Evolutionary conservation across 2,888 invertebrate species (phyloP).

Genomic region (Oscheius myriophilus): DNA sequence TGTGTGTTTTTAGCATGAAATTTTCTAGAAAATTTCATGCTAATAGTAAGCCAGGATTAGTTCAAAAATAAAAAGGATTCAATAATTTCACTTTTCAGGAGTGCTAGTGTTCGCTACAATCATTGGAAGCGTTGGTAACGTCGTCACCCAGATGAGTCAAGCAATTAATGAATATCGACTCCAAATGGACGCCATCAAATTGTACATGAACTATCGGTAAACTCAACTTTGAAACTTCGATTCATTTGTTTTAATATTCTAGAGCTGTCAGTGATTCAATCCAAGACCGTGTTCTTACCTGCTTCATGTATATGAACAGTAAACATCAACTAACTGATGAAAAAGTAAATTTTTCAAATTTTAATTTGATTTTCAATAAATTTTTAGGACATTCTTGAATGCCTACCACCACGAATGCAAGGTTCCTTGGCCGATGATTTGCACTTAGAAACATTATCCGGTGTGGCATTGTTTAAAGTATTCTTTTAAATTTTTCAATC

Average conservation of each 20-base stretch:
- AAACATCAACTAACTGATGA: slow-evolving; percentile 54
- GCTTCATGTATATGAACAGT: slow-evolving; percentile 59
- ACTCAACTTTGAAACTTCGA: background rate
- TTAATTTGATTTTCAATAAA: background rate
- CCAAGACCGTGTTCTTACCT: slow-evolving; percentile 62
- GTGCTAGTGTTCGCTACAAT: slow-evolving; percentile 68
- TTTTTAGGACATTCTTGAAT: slow-evolving; percentile 55
- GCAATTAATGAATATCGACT: slow-evolving; percentile 56
- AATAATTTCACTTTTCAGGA: slow-evolving; percentile 20
- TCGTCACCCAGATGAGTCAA: slow-evolving; percentile 65
- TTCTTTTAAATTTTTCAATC: background rate
- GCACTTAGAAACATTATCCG: slow-evolving; percentile 58
- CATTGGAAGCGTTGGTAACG: slow-evolving; percentile 65
- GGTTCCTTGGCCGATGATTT: slow-evolving; percentile 62
- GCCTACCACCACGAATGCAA: slow-evolving; percentile 62
- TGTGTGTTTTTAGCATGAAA: too few species aligned
- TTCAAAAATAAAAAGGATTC: too few species aligned
- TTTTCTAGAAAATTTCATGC: background rate
- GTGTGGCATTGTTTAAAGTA: slow-evolving; percentile 51
- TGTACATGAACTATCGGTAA: slow-evolving; percentile 65
- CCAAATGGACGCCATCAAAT: slow-evolving; percentile 66
- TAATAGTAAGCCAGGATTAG: background rate
- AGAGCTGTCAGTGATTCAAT: slow-evolving; percentile 57
- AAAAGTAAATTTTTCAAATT: slow-evolving; percentile 26
- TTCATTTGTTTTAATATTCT: slow-evolving; percentile 29